Conservation (phyloP, 2,888 invertebrate genomes). For the Orgyia antiqua region DNA sequence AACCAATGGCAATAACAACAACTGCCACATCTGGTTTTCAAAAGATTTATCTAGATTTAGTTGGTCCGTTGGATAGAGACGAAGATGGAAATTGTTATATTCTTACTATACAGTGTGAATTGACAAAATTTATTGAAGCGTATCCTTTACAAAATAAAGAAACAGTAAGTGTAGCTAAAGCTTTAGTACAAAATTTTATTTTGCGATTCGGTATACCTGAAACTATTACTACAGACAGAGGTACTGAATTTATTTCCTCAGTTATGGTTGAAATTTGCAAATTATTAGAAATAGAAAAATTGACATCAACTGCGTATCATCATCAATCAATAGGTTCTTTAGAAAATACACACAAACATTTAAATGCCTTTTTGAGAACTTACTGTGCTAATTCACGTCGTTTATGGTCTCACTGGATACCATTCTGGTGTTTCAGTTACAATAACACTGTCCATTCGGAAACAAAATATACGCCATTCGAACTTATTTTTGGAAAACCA, state of each 20-base stretch:
- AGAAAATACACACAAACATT: constrained; percentile 6
- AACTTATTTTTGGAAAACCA: constrained; percentile 4
- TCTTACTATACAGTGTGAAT: constrained; percentile 6
- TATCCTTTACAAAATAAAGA: constrained; percentile 8
- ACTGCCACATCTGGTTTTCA: not conserved
- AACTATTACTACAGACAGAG: constrained; percentile 6
- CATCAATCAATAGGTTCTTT: constrained; percentile 12
- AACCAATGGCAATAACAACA: constrained; percentile 1
- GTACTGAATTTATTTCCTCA: constrained; percentile 5
- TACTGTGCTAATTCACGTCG: not conserved
- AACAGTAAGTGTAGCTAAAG: constrained; percentile 5
- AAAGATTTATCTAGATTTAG: constrained; percentile 2
- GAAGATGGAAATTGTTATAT: constrained; percentile 2
- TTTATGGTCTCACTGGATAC: constrained; percentile 2
- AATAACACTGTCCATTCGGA: not conserved
- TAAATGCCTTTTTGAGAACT: not conserved
- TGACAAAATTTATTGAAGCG: constrained; percentile 4
- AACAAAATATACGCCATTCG: not conserved
- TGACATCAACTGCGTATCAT: constrained; percentile 13
- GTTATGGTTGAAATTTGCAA: constrained; percentile 14
- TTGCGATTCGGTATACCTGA: constrained; percentile 5
- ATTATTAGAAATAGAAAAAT: constrained; percentile 10
- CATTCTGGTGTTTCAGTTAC: constrained; percentile 1
- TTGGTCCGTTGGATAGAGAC: constrained; percentile 6
- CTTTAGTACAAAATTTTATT: constrained; percentile 7